Evolutionary conservation across 2,797 vertebrate genomes (phyloP).

Genomic region (Gallinago nigripennis): DNA sequence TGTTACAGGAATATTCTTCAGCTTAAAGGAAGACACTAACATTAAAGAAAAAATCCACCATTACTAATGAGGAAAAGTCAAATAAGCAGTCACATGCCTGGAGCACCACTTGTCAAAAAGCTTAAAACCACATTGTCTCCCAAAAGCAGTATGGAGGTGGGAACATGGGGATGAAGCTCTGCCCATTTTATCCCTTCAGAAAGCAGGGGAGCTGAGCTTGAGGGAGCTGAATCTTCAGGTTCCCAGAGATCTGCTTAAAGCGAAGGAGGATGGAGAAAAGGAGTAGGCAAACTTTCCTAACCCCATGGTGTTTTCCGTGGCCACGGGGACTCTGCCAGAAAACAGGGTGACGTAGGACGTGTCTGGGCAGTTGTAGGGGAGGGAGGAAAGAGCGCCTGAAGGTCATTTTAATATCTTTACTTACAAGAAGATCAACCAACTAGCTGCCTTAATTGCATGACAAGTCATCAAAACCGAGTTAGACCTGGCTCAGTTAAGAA

Average conservation of each 20-base stretch:
- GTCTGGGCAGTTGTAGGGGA: not conserved
- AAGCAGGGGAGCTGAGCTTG: not conserved
- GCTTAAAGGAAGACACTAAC: not conserved
- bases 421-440: not conserved
- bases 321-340: not conserved
- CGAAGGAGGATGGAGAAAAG: not conserved
- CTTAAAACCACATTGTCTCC: not conserved
- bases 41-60: not conserved
- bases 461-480: not conserved
- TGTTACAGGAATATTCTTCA: not conserved
- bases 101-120: not conserved
- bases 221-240: not conserved
- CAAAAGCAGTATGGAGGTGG: not conserved
- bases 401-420: not conserved
- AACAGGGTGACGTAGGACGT: not conserved
- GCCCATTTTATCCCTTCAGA: not conserved
- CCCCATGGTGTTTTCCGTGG: not conserved
- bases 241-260: not conserved
- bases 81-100: not conserved
- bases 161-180: not conserved
- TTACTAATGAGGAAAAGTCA: not conserved
- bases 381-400: not conserved
- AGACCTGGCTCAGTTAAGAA: not conserved
- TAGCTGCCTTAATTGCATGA: not conserved
- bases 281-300: not conserved